These are phyloP conservation scores for Aplysia californica DNA, from an alignment of 1,140 invertebrate species.

Conservation along the genomic window DNA sequence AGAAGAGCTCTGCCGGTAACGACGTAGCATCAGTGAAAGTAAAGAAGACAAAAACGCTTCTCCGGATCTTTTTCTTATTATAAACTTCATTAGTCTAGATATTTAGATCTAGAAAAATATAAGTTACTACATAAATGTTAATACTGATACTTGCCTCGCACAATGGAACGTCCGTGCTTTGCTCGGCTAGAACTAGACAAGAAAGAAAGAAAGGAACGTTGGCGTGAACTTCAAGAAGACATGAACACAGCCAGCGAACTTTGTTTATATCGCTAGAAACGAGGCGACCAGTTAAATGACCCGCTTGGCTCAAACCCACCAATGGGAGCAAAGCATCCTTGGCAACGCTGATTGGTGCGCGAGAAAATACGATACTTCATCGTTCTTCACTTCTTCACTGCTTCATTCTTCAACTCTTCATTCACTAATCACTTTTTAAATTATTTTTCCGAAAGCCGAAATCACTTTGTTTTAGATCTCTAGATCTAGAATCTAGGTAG, in stretches of 20 bases:
- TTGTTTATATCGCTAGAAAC: slow-evolving; percentile 16
- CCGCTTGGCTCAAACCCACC: slow-evolving; percentile 26
- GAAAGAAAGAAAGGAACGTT: too few relatives aligned
- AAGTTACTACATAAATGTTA: too few relatives aligned
- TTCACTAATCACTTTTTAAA: not conserved
- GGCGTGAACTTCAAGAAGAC: not conserved
- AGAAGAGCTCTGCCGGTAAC: not conserved
- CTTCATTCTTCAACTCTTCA: not conserved
- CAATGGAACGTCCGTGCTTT: not conserved
- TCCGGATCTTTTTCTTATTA: too few relatives aligned
- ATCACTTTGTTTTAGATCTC: not conserved
- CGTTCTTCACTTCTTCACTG: not conserved
- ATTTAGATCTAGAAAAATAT: too few relatives aligned
- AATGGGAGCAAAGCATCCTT: slow-evolving; percentile 6
- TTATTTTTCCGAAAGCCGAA: not conserved
- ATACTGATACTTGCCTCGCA: not conserved
- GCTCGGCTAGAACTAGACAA: not conserved
- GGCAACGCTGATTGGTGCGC: slow-evolving; percentile 8
- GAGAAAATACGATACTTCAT: too few relatives aligned
- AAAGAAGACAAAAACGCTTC: too few relatives aligned
- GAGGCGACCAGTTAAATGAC: slow-evolving; percentile 27
- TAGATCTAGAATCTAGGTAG: not conserved
- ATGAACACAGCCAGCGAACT: too few relatives aligned
- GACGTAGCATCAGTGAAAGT: not conserved
- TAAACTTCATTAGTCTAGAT: too few relatives aligned